Evolutionary conservation across 2,797 vertebrate species (phyloP).

Genomic region (Notoglanidium macrostoma): DNA sequence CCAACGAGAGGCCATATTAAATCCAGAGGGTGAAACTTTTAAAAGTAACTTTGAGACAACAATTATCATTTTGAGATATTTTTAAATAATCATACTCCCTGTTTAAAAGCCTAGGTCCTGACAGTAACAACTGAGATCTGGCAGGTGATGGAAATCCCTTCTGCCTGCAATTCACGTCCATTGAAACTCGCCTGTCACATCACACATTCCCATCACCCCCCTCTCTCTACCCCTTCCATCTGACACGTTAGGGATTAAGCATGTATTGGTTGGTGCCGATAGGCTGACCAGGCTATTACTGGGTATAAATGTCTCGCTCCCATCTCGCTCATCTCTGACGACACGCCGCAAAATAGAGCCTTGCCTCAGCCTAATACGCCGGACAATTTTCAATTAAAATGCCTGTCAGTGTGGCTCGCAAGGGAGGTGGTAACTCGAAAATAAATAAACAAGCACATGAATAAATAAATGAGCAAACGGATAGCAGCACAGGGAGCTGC

Average conservation of each 20-base stretch:
- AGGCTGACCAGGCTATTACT: conserved; percentile 69
- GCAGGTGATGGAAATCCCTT: conserved; percentile 48
- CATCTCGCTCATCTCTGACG: conserved; percentile 62
- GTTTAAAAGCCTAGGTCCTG: background rate
- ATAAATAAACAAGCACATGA: conserved; percentile 60
- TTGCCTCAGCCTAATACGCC: conserved; percentile 57
- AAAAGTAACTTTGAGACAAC: conserved; percentile 4
- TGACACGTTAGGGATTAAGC: conserved; percentile 70
- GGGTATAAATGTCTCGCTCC: conserved; percentile 69
- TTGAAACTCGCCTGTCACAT: conserved; percentile 26
- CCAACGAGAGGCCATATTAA: background rate
- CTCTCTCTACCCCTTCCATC: conserved; percentile 19
- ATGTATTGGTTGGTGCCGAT: conserved; percentile 70
- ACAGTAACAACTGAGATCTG: background rate
- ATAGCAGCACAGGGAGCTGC: conserved; percentile 17
- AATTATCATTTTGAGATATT: background rate
- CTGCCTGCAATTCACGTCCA: conserved; percentile 51
- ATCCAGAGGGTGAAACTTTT: background rate
- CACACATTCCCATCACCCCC: conserved; percentile 31
- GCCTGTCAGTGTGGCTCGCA: conserved; percentile 67
- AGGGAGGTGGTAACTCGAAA: conserved; percentile 59
- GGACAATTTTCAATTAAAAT: conserved; percentile 76
- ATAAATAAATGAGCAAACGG: conserved; percentile 64
- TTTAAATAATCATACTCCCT: background rate
- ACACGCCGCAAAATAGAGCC: conserved; percentile 51